Evolutionary conservation across 2,113 vertebrate species (phyloP).

Genomic region (Cyprinodon variegatus): DNA sequence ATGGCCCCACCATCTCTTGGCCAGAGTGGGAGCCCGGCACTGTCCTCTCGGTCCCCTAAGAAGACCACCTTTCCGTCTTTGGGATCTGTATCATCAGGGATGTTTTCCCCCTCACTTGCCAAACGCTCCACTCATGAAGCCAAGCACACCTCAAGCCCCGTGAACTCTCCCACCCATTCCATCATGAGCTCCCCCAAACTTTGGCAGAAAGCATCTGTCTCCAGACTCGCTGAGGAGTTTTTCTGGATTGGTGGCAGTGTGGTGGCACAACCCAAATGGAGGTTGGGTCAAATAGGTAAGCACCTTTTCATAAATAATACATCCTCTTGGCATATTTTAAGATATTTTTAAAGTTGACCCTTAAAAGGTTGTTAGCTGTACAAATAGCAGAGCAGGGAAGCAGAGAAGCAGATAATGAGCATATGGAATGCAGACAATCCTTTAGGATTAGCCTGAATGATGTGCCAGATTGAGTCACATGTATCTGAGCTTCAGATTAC

Average conservation of each 20-base stretch:
- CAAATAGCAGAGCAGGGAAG: constrained; percentile 7
- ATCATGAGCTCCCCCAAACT: constrained; percentile 78
- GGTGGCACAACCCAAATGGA: constrained; percentile 84
- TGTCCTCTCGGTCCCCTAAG: constrained; percentile 49
- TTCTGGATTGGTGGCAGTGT: constrained; percentile 92
- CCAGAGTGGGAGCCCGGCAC: constrained; percentile 37
- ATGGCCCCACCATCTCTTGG: constrained; percentile 70
- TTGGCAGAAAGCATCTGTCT: constrained; percentile 81
- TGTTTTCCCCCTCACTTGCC: constrained; percentile 43
- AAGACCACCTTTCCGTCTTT: constrained; percentile 54
- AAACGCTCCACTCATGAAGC: constrained; percentile 19
- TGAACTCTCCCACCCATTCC: constrained; percentile 47
- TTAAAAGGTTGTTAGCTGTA: background rate
- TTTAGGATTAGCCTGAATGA: constrained; percentile 75
- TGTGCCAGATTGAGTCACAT: constrained; percentile 65
- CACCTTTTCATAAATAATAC: background rate
- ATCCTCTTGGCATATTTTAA: constrained; percentile 4
- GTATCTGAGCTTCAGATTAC: constrained; percentile 68
- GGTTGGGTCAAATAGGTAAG: constrained; percentile 88
- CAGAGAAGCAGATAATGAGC: constrained; percentile 57
- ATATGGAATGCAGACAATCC: constrained; percentile 81
- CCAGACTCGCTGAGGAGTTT: constrained; percentile 86
- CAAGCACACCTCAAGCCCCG: constrained; percentile 19
- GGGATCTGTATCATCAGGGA: constrained; percentile 63
- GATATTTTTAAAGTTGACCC: background rate